Evolutionary conservation across 2,113 vertebrate species (phyloP).

Genomic region (Mobula hypostoma): DNA sequence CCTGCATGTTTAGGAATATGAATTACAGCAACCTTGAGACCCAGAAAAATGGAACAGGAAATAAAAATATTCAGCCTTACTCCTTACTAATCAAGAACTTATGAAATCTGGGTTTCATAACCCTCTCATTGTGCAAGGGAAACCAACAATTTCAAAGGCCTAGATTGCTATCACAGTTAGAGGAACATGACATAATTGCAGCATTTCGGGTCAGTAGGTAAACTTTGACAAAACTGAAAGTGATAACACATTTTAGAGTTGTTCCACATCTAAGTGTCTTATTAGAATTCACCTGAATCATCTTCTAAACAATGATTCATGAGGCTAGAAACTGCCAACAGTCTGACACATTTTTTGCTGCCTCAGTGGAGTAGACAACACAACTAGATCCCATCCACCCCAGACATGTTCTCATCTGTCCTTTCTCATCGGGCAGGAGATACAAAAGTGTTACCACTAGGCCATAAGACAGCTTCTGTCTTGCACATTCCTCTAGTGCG

Average conservation of each 20-base stretch:
- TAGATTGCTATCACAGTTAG: constrained; percentile 1
- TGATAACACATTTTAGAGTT: background rate
- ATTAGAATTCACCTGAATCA: background rate
- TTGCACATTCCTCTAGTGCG: too few relatives aligned
- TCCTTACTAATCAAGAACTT: background rate
- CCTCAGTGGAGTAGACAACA: too few relatives aligned
- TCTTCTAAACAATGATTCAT: background rate
- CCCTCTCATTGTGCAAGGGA: constrained; percentile 18
- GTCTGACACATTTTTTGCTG: background rate
- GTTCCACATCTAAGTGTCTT: background rate
- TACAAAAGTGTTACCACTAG: too few relatives aligned
- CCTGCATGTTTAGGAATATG: background rate
- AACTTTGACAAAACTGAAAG: constrained; percentile 20
- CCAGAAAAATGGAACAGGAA: constrained; percentile 2
- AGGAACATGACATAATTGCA: background rate
- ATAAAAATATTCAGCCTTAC: background rate
- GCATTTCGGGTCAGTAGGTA: background rate
- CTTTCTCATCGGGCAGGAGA: too few relatives aligned
- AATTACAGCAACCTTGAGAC: background rate
- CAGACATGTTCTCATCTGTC: too few relatives aligned
- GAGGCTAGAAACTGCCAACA: background rate
- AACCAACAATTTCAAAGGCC: background rate
- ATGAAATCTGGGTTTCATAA: constrained; percentile 16
- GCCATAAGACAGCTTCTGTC: too few relatives aligned
- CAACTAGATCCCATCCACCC: too few relatives aligned